A percentile compares a stretch with the other conserved stretches of the same genome.
Conservation (phyloP, 2,888 invertebrate species). For the Lamproptera curius region DNA sequence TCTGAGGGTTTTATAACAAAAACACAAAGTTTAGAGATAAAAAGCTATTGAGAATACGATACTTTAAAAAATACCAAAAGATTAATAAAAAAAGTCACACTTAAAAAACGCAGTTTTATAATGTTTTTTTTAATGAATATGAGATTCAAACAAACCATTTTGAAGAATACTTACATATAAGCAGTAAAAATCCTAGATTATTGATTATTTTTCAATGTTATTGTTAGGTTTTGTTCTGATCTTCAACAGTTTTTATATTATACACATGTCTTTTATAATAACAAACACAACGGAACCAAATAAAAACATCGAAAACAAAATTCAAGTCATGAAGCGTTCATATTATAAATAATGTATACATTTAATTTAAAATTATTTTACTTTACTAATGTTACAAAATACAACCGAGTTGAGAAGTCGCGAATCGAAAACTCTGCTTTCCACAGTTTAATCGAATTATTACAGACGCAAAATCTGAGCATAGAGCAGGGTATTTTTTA, state of each 20-base stretch:
- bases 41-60: no score
- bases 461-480: background rate
- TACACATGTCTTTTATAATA: background rate
- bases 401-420: no score
- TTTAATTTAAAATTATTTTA: background rate
- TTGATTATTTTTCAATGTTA: background rate
- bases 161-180: conserved; percentile 17
- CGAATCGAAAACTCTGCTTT: background rate
- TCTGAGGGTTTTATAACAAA: no score
- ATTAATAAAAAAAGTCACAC: no score
- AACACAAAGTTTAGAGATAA: no score
- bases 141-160: no score
- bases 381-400: background rate
- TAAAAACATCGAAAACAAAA: background rate
- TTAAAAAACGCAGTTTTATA: no score
- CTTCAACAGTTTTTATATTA: background rate
- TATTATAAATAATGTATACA: background rate
- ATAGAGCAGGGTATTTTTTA: background rate
- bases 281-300: background rate
- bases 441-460: background rate
- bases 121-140: no score
- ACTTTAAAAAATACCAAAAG: no score
- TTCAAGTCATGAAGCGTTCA: background rate
- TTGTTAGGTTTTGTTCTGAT: background rate
- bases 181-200: conserved; percentile 15